Conservation (phyloP, 1,140 invertebrate species). For the Pogonomyrmex californicus region DNA sequence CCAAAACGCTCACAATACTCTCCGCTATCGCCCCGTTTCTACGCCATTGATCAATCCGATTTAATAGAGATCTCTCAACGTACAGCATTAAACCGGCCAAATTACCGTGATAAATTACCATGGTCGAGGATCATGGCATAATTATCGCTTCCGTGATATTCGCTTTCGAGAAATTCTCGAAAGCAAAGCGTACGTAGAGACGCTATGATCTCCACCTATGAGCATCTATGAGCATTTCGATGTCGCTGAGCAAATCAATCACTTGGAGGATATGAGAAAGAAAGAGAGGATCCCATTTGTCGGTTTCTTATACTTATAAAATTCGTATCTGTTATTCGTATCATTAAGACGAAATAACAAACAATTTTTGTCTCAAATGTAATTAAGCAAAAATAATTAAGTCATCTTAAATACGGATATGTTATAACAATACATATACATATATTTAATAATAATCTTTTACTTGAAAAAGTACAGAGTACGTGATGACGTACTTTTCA, state of each 20-base stretch:
- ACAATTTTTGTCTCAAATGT: neutral
- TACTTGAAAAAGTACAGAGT: neutral
- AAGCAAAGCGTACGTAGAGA: conserved; percentile 18
- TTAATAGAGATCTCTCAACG: conserved; percentile 50
- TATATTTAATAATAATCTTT: neutral
- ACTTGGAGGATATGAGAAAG: neutral
- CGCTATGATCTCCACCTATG: neutral
- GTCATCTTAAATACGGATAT: neutral
- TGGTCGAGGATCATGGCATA: conserved; percentile 27
- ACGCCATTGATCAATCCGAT: conserved; percentile 38
- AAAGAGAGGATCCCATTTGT: too few relatives aligned
- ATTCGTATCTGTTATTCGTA: neutral
- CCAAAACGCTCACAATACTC: conserved; percentile 32
- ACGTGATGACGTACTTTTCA: neutral
- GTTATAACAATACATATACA: neutral
- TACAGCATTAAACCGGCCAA: conserved; percentile 37
- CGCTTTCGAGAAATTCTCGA: neutral
- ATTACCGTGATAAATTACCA: conserved; percentile 50
- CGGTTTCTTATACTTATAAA: neutral
- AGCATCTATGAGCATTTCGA: conserved; percentile 22
- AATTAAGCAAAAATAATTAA: neutral
- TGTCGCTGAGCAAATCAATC: neutral
- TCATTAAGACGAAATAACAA: conserved; percentile 3
- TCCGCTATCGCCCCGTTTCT: conserved; percentile 46
- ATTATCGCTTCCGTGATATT: conserved; percentile 40